Evolutionary conservation across 2,113 vertebrate genomes (phyloP), one percentile per base, ranked within the genome.

Genomic region (Tichodroma muraria): DNA sequence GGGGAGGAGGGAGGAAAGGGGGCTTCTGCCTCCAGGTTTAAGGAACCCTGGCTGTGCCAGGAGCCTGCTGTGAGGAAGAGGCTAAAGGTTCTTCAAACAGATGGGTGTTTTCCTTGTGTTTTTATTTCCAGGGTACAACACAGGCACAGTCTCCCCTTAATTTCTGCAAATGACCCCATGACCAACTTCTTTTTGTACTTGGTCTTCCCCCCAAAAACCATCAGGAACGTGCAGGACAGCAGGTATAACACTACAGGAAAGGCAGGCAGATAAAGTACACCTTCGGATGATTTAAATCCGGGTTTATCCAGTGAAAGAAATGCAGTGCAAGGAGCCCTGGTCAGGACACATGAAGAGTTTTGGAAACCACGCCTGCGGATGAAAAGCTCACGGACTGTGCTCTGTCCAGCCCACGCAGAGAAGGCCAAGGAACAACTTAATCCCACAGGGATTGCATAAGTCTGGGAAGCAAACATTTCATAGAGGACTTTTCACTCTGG

Each of bases 221-320:
- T 23, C 7, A 71, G 40, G 44, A 52, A 19, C 0, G 10, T 11
- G 25, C 25, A 70, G 69, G 52, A 42, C 12, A 40, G 7, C 23
- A 73, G 44, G 17, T 19, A 18, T 4, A 47, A 19, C 0, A 13
- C 0, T 24, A n/a, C 21, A 70, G 18, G 60, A 38, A 50, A 59
- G 45, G 7, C 54, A 77, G n/a, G 9, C 13, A 4, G 1, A 30
- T 0, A 4, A 59, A 52, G 15, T 1, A 33, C 16, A 8, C 13
- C 44, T 68, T 9, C 6, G 0, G 0, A 1, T 0, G 21, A 23
- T 13, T 42, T 8, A 5, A 63, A 20, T 5, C 20, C 3, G 3
- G 15, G 54, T 47, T 70, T 56, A 23, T 14, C 4, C 35, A 25
- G 54, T 1, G 23, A 24, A 15, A 50, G 28, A 13, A 33, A 20